Conservation (phyloP, 2,888 invertebrate genomes). For the Myopa testacea region DNA sequence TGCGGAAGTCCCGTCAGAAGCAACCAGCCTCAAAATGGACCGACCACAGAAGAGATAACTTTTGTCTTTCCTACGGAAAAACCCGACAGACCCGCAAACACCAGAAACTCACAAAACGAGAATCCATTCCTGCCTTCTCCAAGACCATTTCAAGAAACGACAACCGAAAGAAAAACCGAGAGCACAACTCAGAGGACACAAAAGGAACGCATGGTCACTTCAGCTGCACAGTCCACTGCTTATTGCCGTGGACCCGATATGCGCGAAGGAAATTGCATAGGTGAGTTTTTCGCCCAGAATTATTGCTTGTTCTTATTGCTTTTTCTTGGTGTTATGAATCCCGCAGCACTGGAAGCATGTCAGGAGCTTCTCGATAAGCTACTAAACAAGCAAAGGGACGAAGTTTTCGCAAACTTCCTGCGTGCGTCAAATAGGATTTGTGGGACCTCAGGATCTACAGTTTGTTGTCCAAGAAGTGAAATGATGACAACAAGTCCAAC, state of each 20-base stretch:
- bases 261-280: constrained; percentile 55
- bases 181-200: constrained; percentile 37
- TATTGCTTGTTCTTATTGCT: background rate
- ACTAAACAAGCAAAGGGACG: constrained; percentile 52
- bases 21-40: constrained; percentile 18
- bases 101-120: background rate
- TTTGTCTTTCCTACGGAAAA: constrained; percentile 49
- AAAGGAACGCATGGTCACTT: constrained; percentile 42
- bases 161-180: constrained; percentile 28
- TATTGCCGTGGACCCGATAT: constrained; percentile 55
- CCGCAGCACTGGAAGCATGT: constrained; percentile 57
- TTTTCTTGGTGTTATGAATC: background rate
- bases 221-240: constrained; percentile 42
- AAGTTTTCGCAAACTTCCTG: constrained; percentile 53
- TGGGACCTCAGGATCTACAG: constrained; percentile 48
- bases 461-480: constrained; percentile 60
- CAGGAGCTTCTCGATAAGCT: constrained; percentile 53
- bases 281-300: constrained; percentile 48
- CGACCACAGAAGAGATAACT: constrained; percentile 50
- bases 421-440: constrained; percentile 60
- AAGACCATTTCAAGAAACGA: constrained; percentile 40
- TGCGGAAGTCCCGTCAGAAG: constrained; percentile 55
- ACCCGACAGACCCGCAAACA: constrained; percentile 6
- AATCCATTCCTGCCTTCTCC: constrained; percentile 52
- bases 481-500: constrained; percentile 34